Conservation (phyloP, 2,888 invertebrate genomes). For the Drosophila trichaetosa region DNA sequence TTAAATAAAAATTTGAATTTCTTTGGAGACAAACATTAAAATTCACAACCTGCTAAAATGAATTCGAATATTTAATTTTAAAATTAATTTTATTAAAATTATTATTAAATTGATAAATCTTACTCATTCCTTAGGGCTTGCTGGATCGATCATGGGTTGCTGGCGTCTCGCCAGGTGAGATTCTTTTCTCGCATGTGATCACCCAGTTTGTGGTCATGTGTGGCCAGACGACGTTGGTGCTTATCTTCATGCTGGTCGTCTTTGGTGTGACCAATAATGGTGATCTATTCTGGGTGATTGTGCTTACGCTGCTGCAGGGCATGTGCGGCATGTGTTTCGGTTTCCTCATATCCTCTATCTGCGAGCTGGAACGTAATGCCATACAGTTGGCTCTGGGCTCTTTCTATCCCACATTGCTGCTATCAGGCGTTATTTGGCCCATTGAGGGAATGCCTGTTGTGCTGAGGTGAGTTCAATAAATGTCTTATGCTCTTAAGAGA, state of each 20-base stretch:
- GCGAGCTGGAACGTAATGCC: conserved; percentile 96
- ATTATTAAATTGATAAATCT: not conserved
- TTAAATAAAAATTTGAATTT: not conserved
- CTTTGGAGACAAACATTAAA: not conserved
- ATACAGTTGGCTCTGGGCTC: conserved; percentile 97
- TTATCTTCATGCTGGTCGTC: conserved; percentile 95
- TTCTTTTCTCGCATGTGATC: conserved; percentile 96
- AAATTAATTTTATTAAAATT: not conserved
- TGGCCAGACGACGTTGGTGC: conserved; percentile 95
- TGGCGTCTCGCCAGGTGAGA: conserved; percentile 95
- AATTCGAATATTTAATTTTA: not conserved
- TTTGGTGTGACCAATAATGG: conserved; percentile 96
- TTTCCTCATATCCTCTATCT: conserved; percentile 96
- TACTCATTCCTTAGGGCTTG: conserved; percentile 86
- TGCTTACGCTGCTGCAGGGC: conserved; percentile 94
- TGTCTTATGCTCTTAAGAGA: not conserved
- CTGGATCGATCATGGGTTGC: conserved; percentile 97
- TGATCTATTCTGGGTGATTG: conserved; percentile 92
- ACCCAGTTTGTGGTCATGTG: conserved; percentile 98
- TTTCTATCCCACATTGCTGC: conserved; percentile 96
- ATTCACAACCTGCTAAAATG: not conserved
- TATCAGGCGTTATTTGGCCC: conserved; percentile 98
- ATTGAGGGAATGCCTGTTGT: conserved; percentile 97
- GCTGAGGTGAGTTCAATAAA: conserved; percentile 86
- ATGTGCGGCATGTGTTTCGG: conserved; percentile 99